Percentiles rank a stretch among this genome's conserved stretches.
Conservation (phyloP, 1,140 invertebrate genomes). For the silkworm (Bombyx mori) region ASM3026992v2 NC_085126.1:6190501-6191000, state of each 20-base stretch:
- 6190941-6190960: no score
- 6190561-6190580: no score
- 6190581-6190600: background rate
- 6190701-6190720: background rate
- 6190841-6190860: slow-evolving; percentile 29
- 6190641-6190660: no score
- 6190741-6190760: slow-evolving; percentile 26
- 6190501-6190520: slow-evolving; percentile 62
- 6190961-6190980: no score
- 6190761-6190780: slow-evolving; percentile 23
- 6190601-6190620: background rate
- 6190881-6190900: no score
- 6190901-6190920: no score
- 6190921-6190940: no score
- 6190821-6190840: slow-evolving; percentile 37
- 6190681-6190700: background rate
- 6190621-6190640: no score
- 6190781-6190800: slow-evolving; percentile 44
- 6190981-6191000: no score
- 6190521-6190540: slow-evolving; percentile 35
- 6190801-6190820: slow-evolving; percentile 56
- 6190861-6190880: slow-evolving; percentile 1
- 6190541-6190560: slow-evolving; percentile 23
- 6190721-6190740: slow-evolving; percentile 8
- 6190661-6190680: background rate